Percentiles rank a stretch among this genome's conserved stretches.
Evolutionary conservation across 2,113 vertebrate species (phyloP).

Genomic region (Zingel zingel): DNA sequence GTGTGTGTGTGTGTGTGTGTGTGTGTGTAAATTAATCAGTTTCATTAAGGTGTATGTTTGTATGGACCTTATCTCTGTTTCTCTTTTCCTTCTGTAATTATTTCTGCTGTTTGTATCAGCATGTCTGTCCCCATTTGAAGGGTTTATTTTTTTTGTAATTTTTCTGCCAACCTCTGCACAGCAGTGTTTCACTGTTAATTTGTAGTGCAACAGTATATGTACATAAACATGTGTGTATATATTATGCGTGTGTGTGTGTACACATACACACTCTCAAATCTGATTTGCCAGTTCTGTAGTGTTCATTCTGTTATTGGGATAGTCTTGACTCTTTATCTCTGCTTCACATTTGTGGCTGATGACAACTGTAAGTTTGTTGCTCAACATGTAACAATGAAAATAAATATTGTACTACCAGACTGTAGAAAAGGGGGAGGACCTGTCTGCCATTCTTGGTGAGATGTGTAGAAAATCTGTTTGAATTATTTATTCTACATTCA

Average conservation of each 20-base stretch:
- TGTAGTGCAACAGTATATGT: slow-evolving; percentile 90
- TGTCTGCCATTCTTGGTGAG: slow-evolving; percentile 89
- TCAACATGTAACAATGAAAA: slow-evolving; percentile 97
- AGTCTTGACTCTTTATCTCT: slow-evolving; percentile 90
- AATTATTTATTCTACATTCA: slow-evolving; percentile 80
- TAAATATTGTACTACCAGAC: slow-evolving; percentile 99
- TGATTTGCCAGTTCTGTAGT: slow-evolving; percentile 94
- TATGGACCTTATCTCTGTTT: slow-evolving; percentile 76
- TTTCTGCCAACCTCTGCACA: slow-evolving; percentile 88
- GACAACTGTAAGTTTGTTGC: slow-evolving; percentile 96
- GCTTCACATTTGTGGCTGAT: slow-evolving; percentile 96
- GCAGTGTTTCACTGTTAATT: slow-evolving; percentile 90
- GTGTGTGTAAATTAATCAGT: too few species aligned
- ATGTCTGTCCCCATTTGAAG: slow-evolving; percentile 87
- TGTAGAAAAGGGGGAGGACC: slow-evolving; percentile 89
- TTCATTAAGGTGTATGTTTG: too few species aligned
- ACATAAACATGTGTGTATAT: slow-evolving; percentile 72
- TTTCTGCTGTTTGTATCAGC: slow-evolving; percentile 90
- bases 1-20: too few species aligned
- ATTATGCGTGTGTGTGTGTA: slow-evolving; percentile 7
- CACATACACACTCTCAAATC: slow-evolving; percentile 85
- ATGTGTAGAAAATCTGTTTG: slow-evolving; percentile 66
- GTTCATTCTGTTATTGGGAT: slow-evolving; percentile 84
- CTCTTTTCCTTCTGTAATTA: slow-evolving; percentile 80
- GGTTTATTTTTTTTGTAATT: slow-evolving; percentile 75